phyloP scores from a whole-genome alignment of 2,888 invertebrate species.

The Halocaridina rubra region DNA sequence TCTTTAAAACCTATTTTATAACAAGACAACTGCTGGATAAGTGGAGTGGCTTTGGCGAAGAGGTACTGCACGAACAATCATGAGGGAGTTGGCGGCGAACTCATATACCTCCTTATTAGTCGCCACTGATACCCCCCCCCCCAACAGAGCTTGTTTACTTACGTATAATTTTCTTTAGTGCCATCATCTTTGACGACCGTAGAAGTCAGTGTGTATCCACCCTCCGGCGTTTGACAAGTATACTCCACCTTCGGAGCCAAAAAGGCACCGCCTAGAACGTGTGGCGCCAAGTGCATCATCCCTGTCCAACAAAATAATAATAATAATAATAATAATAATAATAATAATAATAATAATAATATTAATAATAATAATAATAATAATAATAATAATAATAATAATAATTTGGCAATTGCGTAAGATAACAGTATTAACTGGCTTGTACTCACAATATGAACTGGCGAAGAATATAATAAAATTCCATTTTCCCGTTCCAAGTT shows the following conservation, averaged over 20 bases:
- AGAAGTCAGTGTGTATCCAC: neutral
- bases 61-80: too few species aligned
- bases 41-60: too few species aligned
- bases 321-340: neutral
- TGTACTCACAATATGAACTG: slow-evolving; percentile 31
- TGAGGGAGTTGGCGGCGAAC: too few species aligned
- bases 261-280: neutral
- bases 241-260: neutral
- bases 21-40: too few species aligned
- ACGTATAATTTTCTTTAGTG: neutral
- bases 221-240: neutral
- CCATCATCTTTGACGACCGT: neutral
- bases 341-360: neutral
- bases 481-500: slow-evolving; percentile 49
- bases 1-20: too few species aligned
- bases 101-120: too few species aligned
- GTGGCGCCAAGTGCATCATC: neutral
- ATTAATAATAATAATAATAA: neutral
- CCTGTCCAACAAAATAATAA: neutral
- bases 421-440: neutral
- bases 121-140: too few species aligned
- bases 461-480: slow-evolving; percentile 36
- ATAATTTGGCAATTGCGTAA: neutral
- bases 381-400: neutral
- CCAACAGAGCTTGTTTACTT: too few species aligned